Conservation (phyloP, 2,797 vertebrate species). For the Rallus crepitans region DNA sequence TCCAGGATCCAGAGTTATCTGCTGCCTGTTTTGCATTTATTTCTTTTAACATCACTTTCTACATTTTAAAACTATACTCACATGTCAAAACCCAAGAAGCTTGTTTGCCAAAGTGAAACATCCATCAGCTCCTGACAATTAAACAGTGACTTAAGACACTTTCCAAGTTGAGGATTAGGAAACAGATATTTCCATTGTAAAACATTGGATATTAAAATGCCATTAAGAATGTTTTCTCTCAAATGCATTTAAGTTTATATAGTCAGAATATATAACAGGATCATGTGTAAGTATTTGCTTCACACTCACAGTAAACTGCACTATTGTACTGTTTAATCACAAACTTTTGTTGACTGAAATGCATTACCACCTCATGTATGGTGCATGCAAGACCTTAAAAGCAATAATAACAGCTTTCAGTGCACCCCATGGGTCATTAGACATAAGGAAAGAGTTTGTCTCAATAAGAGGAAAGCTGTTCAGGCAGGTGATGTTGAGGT, state of each 20-base stretch:
- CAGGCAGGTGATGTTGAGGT: not conserved
- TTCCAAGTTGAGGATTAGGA: not conserved
- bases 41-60: not conserved
- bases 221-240: not conserved
- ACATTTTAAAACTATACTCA: not conserved
- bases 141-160: not conserved
- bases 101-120: not conserved
- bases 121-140: not conserved
- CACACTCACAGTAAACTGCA: not conserved
- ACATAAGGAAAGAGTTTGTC: not conserved
- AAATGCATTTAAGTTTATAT: not conserved
- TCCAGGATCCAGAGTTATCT: not conserved
- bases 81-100: not conserved
- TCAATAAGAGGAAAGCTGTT: not conserved
- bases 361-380: not conserved
- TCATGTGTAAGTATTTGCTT: not conserved
- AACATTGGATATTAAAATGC: not conserved
- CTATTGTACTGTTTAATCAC: not conserved
- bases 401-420: not conserved
- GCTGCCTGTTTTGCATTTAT: not conserved
- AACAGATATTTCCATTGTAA: not conserved
- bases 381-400: not conserved
- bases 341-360: not conserved
- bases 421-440: not conserved
- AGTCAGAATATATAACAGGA: not conserved